Evolutionary conservation across 2,888 invertebrate species (phyloP).

Genomic region (Aethes cnicana): DNA sequence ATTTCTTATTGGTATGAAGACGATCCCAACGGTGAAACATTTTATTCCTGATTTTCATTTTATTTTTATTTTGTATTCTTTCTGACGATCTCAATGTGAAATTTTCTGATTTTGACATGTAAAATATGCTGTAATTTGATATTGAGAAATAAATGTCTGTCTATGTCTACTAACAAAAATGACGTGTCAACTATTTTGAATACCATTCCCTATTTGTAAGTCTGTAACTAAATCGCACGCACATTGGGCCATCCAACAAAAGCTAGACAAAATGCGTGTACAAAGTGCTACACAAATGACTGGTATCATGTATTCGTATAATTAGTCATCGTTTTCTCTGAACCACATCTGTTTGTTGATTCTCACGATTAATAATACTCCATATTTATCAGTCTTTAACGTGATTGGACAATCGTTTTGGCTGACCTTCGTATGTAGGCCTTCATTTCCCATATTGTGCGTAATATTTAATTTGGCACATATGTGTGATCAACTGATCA

Average conservation of each 20-base stretch:
- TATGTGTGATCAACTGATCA: background rate
- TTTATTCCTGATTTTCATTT: too few species aligned
- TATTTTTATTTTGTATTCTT: too few species aligned
- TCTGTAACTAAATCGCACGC: background rate
- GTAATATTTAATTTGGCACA: background rate
- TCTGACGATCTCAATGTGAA: too few species aligned
- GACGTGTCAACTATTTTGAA: too few species aligned
- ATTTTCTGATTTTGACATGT: too few species aligned
- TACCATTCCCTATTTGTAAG: too few species aligned
- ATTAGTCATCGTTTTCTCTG: slow-evolving; percentile 12
- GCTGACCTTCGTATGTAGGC: slow-evolving; percentile 14
- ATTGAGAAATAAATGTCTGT: too few species aligned
- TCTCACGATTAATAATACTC: slow-evolving; percentile 9
- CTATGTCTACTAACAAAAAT: too few species aligned
- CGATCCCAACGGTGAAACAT: too few species aligned
- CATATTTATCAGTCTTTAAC: background rate
- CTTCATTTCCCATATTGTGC: background rate
- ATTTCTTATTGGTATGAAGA: too few species aligned
- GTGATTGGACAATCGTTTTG: background rate
- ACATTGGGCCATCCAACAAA: background rate
- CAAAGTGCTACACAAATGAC: too few species aligned
- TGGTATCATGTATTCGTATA: background rate
- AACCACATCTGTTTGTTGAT: slow-evolving; percentile 10
- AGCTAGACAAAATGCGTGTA: background rate
- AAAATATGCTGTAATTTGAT: too few species aligned